Evolutionary conservation across 2,797 vertebrate species (phyloP), one percentile per base, ranked within the genome.

Genomic region (Ctenosaura bakeri): DNA sequence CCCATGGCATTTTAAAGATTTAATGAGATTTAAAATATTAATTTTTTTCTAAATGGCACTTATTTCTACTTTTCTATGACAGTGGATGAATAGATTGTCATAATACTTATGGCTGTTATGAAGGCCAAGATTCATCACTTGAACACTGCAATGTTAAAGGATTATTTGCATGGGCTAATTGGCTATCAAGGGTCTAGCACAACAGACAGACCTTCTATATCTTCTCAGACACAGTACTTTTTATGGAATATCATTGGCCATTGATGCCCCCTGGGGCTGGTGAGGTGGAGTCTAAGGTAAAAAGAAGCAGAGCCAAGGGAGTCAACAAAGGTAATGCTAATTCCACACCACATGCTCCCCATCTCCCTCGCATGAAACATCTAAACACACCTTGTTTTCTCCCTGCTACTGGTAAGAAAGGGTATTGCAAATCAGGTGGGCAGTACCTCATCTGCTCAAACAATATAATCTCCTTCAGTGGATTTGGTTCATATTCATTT

Each of bases 1-100:
- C 87, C 88, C 87, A 74, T 90, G 92, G 84, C 83, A 95, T 69
- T 93, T 93, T 94, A 76, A 94, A 96, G 94, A 91, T 93, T 93
- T 88, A 94, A 92, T 94, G 91, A 93, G 94, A 92, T 96, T 97
- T 95, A 88, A 97, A 96, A 94, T 88, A 93, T 96, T 95, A 97
- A 96, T 95, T 96, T 96, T 94, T 91, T 91, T 73, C 93, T 96
- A 96, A 95, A 95, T 95, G 95, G 94, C 56, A 93, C 86, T 90
- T 94, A 89, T 89, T 90, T 86, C 94, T 90, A 91, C 82, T 92
- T 81, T 90, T 89, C 64, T 88, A 83, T 91, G 26, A n/a, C 69
- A 90, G 91, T 0, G 10, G 0, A 54, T 46, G 84, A 0, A 71
- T 79, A 76, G 0, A 86, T 83, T 93, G 81, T 77, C 66, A 77